These are phyloP conservation scores for Pseudomyrmex sp. DNA, from an alignment of 1,140 invertebrate species.

Conservation along the genomic window DNA sequence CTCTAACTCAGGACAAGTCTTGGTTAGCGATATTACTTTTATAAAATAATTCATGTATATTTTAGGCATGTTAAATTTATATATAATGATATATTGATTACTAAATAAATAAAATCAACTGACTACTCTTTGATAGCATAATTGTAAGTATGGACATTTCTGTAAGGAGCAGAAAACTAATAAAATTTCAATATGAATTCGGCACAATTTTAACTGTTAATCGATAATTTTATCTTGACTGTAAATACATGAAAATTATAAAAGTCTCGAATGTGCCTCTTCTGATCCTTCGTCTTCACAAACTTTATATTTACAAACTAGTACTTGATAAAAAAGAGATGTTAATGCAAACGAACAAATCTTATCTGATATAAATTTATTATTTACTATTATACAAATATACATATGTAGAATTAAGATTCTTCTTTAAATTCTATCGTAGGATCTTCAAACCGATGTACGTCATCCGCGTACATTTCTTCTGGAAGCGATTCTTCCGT, in stretches of 20 bases:
- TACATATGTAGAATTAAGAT: constrained; percentile 56
- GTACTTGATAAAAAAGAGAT: not conserved
- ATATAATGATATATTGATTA: constrained; percentile 81
- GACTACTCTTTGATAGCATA: constrained; percentile 81
- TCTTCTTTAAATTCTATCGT: constrained; percentile 88
- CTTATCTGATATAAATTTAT: constrained; percentile 20
- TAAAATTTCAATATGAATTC: constrained; percentile 80
- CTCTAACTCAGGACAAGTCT: constrained; percentile 77
- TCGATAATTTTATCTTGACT: constrained; percentile 54
- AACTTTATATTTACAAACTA: constrained; percentile 27
- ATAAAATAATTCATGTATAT: constrained; percentile 81
- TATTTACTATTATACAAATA: constrained; percentile 6
- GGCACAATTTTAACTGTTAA: constrained; percentile 70
- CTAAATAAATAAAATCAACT: constrained; percentile 79
- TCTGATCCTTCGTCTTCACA: constrained; percentile 23
- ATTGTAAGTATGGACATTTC: constrained; percentile 81
- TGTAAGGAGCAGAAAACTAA: constrained; percentile 81
- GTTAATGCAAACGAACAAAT: no score
- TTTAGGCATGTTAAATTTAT: constrained; percentile 84
- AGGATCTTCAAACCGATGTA: constrained; percentile 90
- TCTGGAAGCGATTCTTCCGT: constrained; percentile 87
- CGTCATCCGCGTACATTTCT: constrained; percentile 89
- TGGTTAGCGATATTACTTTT: constrained; percentile 81
- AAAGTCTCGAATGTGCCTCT: constrained; percentile 23
- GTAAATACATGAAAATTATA: not conserved